Evolutionary conservation across 2,113 vertebrate species (phyloP), one percentile per base, ranked within the genome.

Genomic region (Pristiophorus japonicus): DNA sequence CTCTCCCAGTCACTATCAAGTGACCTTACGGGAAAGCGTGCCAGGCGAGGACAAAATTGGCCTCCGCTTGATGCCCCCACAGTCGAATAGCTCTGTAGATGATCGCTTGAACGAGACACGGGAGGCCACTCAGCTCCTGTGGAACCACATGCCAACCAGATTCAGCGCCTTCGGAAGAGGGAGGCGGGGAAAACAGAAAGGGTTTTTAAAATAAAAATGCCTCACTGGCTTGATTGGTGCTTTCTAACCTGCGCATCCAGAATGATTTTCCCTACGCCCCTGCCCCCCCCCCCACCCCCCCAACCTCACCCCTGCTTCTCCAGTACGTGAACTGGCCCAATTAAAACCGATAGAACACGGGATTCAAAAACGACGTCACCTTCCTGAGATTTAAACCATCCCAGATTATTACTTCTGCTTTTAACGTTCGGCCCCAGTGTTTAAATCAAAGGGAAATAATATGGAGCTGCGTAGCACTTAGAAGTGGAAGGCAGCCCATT

Each of bases 381-480:
- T 63, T 38, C 59, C 59, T 20, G 59, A 63, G 34, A 38, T 63
- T 92, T 63, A 65, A 92, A 92, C 20, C 2, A 4, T 63, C 65
- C 88, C 88, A 92, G n/a, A 92, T 92, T 38, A 42, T 20, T 62
- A 30, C 87, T 91, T 45, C n/a, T 45, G 63, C 92, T 67, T 67
- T 94, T 94, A 94, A 67, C 63, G 42, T 30, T 94, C 27, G 59
- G 59, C 65, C 92, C 65, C 42, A 22, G 38, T 30, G 65, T 47
- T 94, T 5, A 47, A 94, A 94, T 67, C 92, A 94, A 94, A 93
- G 63, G 63, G 8, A n/a, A 94, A 45, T 42, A 45, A 70, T 47
- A 38, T 14, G 24, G 62, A 10, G 24, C 38, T 14, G 11, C 11
- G 30, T 20, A 70, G 65, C 38, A 42, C 24, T 70, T 94, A 42